These are phyloP conservation scores for Ctenodactylus gundi DNA, from an alignment of 2,113 vertebrate genomes.

Conservation along the genomic window DNA sequence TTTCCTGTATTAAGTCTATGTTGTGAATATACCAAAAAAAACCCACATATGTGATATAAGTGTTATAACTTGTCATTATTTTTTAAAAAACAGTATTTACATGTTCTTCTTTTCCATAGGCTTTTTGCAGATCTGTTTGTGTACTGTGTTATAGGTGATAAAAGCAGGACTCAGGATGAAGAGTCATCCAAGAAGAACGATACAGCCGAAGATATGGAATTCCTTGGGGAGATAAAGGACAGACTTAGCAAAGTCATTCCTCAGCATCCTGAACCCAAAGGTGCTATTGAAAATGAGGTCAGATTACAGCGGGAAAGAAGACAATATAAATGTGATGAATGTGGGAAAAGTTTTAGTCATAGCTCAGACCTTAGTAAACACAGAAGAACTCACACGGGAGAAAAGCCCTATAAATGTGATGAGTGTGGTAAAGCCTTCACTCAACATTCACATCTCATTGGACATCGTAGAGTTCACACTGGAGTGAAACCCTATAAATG, in stretches of 20 bases:
- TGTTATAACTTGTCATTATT: not conserved
- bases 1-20: not conserved
- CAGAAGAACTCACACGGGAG: constrained; percentile 64
- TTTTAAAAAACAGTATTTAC: not conserved
- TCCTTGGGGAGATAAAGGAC: constrained; percentile 3
- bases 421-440: constrained; percentile 58
- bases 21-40: not conserved
- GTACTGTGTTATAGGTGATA: constrained; percentile 29
- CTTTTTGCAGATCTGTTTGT: not conserved
- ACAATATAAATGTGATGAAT: constrained; percentile 51
- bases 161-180: constrained; percentile 39
- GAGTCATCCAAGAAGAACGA: constrained; percentile 18
- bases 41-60: not conserved
- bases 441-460: constrained; percentile 52
- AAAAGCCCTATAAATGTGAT: constrained; percentile 60
- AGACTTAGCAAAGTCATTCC: not conserved
- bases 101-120: not conserved
- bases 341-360: constrained; percentile 58
- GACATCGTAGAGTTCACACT: constrained; percentile 50
- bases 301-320: constrained; percentile 34
- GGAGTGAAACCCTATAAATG: constrained; percentile 63
- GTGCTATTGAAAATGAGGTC: constrained; percentile 22
- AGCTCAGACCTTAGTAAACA: constrained; percentile 71
- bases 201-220: not conserved
- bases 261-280: constrained; percentile 16